Evolutionary conservation across 2,888 invertebrate genomes (phyloP).

Genomic region (Macropis europaea): DNA sequence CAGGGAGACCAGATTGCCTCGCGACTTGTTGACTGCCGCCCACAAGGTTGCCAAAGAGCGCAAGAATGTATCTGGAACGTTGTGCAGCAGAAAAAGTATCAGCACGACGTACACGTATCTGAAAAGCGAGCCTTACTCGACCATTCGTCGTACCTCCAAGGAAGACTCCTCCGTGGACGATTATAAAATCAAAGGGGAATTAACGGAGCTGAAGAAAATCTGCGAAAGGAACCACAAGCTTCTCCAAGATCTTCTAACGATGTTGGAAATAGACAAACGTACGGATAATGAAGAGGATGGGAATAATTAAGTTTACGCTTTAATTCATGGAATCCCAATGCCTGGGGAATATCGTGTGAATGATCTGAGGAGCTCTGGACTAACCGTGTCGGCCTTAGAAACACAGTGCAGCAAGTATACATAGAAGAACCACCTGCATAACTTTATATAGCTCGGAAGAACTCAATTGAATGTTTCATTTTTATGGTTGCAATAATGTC

Average conservation of each 20-base stretch:
- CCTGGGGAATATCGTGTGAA: slow-evolving; percentile 29
- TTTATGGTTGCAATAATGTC: no score
- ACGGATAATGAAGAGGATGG: slow-evolving; percentile 40
- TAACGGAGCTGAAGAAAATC: slow-evolving; percentile 68
- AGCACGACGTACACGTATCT: slow-evolving; percentile 60
- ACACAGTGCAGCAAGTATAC: background rate
- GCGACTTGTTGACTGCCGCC: slow-evolving; percentile 89
- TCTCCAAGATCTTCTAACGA: slow-evolving; percentile 69
- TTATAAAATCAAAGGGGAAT: slow-evolving; percentile 63
- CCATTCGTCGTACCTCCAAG: slow-evolving; percentile 43
- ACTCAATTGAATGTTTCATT: no score
- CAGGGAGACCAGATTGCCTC: slow-evolving; percentile 89
- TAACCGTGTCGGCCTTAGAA: background rate
- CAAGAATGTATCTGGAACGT: slow-evolving; percentile 77
- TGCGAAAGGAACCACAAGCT: slow-evolving; percentile 72
- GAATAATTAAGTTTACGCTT: slow-evolving; percentile 21
- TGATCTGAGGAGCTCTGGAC: slow-evolving; percentile 10
- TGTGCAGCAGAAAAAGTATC: slow-evolving; percentile 66
- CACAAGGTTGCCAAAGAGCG: slow-evolving; percentile 90
- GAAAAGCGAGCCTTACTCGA: slow-evolving; percentile 63
- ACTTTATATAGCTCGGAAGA: no score
- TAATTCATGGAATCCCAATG: slow-evolving; percentile 7
- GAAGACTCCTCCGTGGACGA: slow-evolving; percentile 55
- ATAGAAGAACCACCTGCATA: no score
- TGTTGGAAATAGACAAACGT: slow-evolving; percentile 52